Evolutionary conservation across 2,888 invertebrate genomes (phyloP), one percentile per base, ranked within the genome.

Genomic region (Chrysodeixis includens): DNA sequence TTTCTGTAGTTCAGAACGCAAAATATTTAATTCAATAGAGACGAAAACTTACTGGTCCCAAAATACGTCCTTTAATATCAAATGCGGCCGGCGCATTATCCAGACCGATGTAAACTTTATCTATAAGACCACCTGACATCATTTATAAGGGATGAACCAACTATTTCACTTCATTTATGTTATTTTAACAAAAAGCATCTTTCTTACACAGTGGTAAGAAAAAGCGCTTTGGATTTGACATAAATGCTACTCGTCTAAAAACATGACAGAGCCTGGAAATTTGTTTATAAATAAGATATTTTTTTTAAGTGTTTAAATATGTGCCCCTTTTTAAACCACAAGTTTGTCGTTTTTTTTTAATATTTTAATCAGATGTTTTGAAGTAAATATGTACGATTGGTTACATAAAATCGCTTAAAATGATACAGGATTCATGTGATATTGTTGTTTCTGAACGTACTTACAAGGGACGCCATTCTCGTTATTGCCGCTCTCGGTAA

Each of bases 71-170:
- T 86, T 97, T 96, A 78, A 97, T 96, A 88, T 97, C 97, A 89
- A 97, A 98, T 71, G 96, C 96, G 72, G 96, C 96, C 30, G 97
- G 97, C 59, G 97, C 97, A 94, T 97, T 96, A 83, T 98, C 97
- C 78, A 98, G 93, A 49, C 97, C 97, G 81, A 97, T 96, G 82
- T 97, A 97, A 76, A 98, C 96, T 92, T 97, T 97, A 89, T 98
- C 97, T 78, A 94, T 89, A 51, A 94, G 91, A 69, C 93, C 92
- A 73, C 93, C 94, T 76, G 94, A 93, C 94, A 94, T 94, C 84
- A 77, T 92, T 90, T 81, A 73, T 53, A 70, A 63, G 40, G 49
- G 64, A 64, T 80, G 76, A 73, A 54, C 18, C 66, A 58, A 60
- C 67, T 75, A 75, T 82, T 78, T 79, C 75, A 71, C 69, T 82